Evolutionary conservation across 2,888 invertebrate species (phyloP).

Genomic region (Onthophagus sagittarius): DNA sequence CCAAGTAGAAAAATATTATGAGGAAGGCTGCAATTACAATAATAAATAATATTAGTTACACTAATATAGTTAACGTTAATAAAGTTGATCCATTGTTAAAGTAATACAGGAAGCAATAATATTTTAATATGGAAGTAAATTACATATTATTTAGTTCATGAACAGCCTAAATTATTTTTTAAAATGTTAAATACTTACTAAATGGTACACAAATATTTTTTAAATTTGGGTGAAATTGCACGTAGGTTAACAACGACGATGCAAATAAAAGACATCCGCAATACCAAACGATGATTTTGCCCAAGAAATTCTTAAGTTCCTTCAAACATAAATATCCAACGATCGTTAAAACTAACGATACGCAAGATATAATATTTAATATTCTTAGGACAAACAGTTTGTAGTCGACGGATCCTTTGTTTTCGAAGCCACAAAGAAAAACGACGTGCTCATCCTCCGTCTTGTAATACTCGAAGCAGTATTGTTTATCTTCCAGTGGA

Average conservation of each 20-base stretch:
- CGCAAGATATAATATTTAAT: conserved; percentile 15
- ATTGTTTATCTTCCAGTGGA: conserved; percentile 15
- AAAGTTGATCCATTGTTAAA: no score
- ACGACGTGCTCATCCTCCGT: not conserved
- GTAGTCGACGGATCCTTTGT: not conserved
- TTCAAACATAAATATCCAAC: conserved; percentile 12
- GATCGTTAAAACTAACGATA: conserved; percentile 16
- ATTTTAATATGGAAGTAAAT: no score
- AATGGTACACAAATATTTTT: conserved; percentile 15
- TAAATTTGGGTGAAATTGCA: conserved; percentile 13
- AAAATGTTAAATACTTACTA: conserved; percentile 8
- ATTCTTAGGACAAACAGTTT: conserved; percentile 11
- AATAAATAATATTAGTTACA: no score
- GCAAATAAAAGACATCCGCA: conserved; percentile 17
- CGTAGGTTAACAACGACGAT: conserved; percentile 8
- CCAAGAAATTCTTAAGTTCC: conserved; percentile 20
- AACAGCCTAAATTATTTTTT: no score
- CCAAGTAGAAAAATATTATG: conserved; percentile 21
- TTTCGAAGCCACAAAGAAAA: conserved; percentile 2
- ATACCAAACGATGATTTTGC: conserved; percentile 21
- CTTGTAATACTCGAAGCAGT: conserved; percentile 15
- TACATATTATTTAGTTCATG: no score
- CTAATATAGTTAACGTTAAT: no score
- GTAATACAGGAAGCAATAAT: no score
- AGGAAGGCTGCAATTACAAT: conserved; percentile 15